Base-by-base conservation (phyloP, 2,888 invertebrate species). In the Agonopterix arenella region DNA sequence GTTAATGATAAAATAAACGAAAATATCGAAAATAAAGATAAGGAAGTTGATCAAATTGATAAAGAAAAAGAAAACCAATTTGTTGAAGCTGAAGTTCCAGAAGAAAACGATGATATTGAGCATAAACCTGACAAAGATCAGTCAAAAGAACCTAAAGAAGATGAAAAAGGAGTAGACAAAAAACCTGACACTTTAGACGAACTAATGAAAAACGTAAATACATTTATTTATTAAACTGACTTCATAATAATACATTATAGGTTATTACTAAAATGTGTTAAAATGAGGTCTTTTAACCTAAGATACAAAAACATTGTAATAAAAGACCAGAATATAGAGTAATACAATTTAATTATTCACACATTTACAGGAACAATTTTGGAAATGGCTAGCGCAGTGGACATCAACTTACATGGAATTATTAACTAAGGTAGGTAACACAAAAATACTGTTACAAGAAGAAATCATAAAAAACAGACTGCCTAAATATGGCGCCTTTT, bases 351-450 rank as follows among this genome's bases (percentile, higher is more conserved):
- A 11, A 43, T 11, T 11, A 43, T 11, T 13, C 8, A 43, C 43
- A 11, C 8, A 40, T 11, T 11, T 43, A 43, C 60, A 79, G 77
- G 67, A 73, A 5, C 54, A 64, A 38, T 74, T 79, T 50, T 75
- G 73, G 76, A 52, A 57, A 1, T 74, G 73, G 64, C 48, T 78
- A 8, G 56, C 62, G 0, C 59, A 68, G 4, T 68, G 74, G 58
- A 68, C 67, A 1, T 47, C 63, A 0, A 58, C 64, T 2, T 73
- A 74, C 48, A 47, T 72, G 48, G 68, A 66, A 10, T 49, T 65
- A 0, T 16, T 76, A 2, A 59, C 62, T 7, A 57, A 68, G 50
- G 76, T 76, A 67, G 4, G 40, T 11, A n/a, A 10, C 4, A 40
- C 40, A 9, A 13, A 13, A 1, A 40, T 40, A n/a, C n/a, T n/a